Evolutionary conservation across 1,140 invertebrate genomes (phyloP).

Genomic region (Pseudomyrmex dendroicus): DNA sequence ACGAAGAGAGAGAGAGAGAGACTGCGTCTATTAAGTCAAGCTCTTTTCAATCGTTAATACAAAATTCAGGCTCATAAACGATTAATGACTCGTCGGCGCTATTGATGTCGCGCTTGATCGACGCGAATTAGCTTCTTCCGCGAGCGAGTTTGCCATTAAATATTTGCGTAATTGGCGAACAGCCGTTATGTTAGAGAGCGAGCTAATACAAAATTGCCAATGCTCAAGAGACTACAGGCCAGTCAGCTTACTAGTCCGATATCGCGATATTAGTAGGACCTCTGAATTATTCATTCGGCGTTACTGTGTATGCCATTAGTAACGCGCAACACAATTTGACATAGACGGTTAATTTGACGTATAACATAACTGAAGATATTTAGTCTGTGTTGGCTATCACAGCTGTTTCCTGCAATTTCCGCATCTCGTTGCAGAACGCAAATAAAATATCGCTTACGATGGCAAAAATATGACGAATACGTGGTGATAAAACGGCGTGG

Average conservation of each 20-base stretch:
- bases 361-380: constrained; percentile 78
- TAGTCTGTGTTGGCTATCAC: constrained; percentile 51
- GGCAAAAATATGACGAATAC: constrained; percentile 2
- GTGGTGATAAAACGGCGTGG: too few species aligned
- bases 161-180: constrained; percentile 40
- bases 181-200: constrained; percentile 33
- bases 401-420: not conserved
- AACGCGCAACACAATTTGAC: constrained; percentile 80
- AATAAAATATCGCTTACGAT: constrained; percentile 23
- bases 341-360: constrained; percentile 81
- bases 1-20: too few species aligned
- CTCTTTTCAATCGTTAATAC: constrained; percentile 28
- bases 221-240: constrained; percentile 49
- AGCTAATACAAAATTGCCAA: constrained; percentile 61
- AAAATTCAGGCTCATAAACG: constrained; percentile 23
- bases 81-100: constrained; percentile 31
- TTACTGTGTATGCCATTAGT: constrained; percentile 75
- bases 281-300: constrained; percentile 81
- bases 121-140: constrained; percentile 56
- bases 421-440: not conserved
- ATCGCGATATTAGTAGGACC: constrained; percentile 73
- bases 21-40: too few species aligned
- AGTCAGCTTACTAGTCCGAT: constrained; percentile 63
- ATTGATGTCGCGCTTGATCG: constrained; percentile 45
- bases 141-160: constrained; percentile 42